Percentiles rank a stretch among this genome's conserved stretches.
phyloP scores from a whole-genome alignment of 2,888 invertebrate species.

The Dolomedes plantarius region DNA sequence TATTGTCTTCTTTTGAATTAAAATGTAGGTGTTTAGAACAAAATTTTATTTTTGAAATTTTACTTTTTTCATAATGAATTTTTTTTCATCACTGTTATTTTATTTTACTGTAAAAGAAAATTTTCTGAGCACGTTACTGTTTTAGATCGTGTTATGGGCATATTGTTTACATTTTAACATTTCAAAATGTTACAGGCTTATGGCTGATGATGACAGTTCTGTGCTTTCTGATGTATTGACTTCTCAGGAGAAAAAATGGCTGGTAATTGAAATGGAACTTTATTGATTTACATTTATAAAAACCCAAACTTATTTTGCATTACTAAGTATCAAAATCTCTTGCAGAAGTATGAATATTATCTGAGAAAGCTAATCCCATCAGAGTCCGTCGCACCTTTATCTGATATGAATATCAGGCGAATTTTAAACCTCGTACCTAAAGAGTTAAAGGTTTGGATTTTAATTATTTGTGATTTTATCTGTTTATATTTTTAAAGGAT shows the following conservation, averaged over 20 bases:
- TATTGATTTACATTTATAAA: neutral
- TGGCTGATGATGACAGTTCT: neutral
- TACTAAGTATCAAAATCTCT: neutral
- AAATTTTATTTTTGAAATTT: no score
- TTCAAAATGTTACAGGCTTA: no score
- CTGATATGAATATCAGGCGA: constrained; percentile 23
- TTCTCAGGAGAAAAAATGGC: constrained; percentile 53
- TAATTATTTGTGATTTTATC: neutral
- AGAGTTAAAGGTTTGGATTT: constrained; percentile 31
- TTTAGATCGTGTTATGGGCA: no score
- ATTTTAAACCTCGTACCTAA: constrained; percentile 39
- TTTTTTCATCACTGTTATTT: no score
- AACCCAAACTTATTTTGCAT: neutral
- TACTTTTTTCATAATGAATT: no score
- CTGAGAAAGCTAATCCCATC: constrained; percentile 49
- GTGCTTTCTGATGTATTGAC: constrained; percentile 11
- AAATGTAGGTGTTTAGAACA: no score
- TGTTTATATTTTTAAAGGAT: neutral
- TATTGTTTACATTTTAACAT: no score
- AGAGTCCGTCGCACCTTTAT: constrained; percentile 42
- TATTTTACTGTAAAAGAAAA: no score
- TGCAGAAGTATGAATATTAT: constrained; percentile 62
- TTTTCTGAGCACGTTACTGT: no score
- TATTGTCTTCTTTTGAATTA: no score
- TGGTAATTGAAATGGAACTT: constrained; percentile 21